phyloP scores from a whole-genome alignment of 2,113 vertebrate species.

The human region GRCh38 chr6:158557501-158558000 shows the following conservation, averaged over 20 bases:
- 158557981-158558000: not conserved
- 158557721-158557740: no score
- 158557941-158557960: not conserved
- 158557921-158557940: not conserved
- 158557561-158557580: not conserved
- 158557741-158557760: no score
- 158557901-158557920: not conserved
- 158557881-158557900: no score
- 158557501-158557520: accelerated
- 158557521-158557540: not conserved
- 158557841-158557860: not conserved
- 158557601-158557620: no score
- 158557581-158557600: no score
- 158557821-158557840: no score
- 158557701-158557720: no score
- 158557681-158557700: no score
- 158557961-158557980: not conserved
- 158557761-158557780: not conserved
- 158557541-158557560: not conserved
- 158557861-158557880: not conserved
- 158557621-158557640: no score
- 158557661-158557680: no score
- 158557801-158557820: not conserved
- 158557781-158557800: not conserved
- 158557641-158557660: no score